phyloP scores from a whole-genome alignment of 2,888 invertebrate species.

The Aradus depressus region DNA sequence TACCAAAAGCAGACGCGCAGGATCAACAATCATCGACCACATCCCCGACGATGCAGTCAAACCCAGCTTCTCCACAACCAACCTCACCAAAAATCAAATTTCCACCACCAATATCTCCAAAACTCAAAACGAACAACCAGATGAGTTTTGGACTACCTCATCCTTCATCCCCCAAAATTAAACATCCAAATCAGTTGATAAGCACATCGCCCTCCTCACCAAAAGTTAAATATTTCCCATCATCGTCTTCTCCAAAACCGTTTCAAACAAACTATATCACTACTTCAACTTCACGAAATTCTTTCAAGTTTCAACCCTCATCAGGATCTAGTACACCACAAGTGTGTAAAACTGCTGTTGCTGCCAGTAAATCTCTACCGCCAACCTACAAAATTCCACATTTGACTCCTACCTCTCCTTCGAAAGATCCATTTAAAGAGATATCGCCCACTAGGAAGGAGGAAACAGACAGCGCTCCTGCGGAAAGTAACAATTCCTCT shows the following conservation, averaged over 20 bases:
- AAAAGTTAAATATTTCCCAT: constrained; percentile 56
- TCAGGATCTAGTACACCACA: constrained; percentile 17
- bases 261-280: constrained; percentile 28
- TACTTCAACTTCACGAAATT: constrained; percentile 26
- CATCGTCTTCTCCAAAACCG: constrained; percentile 50
- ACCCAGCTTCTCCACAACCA: constrained; percentile 33
- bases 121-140: constrained; percentile 29
- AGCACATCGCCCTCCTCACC: constrained; percentile 68
- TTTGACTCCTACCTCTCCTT: constrained; percentile 29
- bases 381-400: constrained; percentile 27
- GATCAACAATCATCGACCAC: constrained; percentile 37
- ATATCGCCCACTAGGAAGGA: no score
- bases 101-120: constrained; percentile 31
- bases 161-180: constrained; percentile 32
- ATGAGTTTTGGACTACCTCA: constrained; percentile 30
- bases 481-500: no score
- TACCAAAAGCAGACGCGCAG: constrained; percentile 65
- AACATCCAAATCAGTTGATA: constrained; percentile 34
- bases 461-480: no score
- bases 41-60: constrained; percentile 42
- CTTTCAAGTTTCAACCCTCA: constrained; percentile 25
- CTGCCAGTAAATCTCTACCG: constrained; percentile 26
- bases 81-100: constrained; percentile 32
- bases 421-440: constrained; percentile 18
- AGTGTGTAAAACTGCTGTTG: constrained; percentile 20